Percentiles rank a stretch among this genome's conserved stretches.
These are phyloP conservation scores for Ictalurus punctatus DNA, from an alignment of 2,113 vertebrate genomes.

Conservation along the genomic window DNA sequence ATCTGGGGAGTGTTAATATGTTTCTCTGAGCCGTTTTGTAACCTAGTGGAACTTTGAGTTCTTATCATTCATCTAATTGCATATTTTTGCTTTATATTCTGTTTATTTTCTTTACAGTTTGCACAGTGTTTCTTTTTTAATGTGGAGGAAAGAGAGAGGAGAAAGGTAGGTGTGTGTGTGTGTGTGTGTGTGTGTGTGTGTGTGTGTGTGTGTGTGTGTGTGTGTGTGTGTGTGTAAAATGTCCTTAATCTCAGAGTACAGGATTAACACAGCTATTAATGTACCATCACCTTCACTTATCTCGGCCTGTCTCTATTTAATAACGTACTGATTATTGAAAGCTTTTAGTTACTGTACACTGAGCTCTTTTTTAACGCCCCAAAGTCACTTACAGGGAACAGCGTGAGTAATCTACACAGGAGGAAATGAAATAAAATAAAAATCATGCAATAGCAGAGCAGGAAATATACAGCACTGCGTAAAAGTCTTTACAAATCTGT, in stretches of 20 bases:
- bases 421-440: neutral
- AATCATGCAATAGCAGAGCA: too few relatives aligned
- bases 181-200: conserved; percentile 2
- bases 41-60: neutral
- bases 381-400: neutral
- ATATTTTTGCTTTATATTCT: neutral
- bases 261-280: conserved; percentile 48
- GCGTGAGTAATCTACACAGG: too few relatives aligned
- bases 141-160: conserved; percentile 62
- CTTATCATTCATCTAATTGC: neutral
- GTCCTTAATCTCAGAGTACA: conserved; percentile 27
- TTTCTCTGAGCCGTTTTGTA: neutral
- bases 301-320: conserved; percentile 21
- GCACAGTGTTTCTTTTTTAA: conserved; percentile 72
- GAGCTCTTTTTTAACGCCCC: neutral
- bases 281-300: conserved; percentile 32
- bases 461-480: too few relatives aligned
- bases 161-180: conserved; percentile 62
- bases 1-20: conserved; percentile 2
- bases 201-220: conserved; percentile 10
- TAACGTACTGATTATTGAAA: neutral
- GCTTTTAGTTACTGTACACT: neutral
- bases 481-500: neutral
- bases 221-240: neutral
- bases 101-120: conserved; percentile 57